Evolutionary conservation across 1,140 invertebrate species (phyloP).

Genomic region (Stratiolaelaps scimitus): DNA sequence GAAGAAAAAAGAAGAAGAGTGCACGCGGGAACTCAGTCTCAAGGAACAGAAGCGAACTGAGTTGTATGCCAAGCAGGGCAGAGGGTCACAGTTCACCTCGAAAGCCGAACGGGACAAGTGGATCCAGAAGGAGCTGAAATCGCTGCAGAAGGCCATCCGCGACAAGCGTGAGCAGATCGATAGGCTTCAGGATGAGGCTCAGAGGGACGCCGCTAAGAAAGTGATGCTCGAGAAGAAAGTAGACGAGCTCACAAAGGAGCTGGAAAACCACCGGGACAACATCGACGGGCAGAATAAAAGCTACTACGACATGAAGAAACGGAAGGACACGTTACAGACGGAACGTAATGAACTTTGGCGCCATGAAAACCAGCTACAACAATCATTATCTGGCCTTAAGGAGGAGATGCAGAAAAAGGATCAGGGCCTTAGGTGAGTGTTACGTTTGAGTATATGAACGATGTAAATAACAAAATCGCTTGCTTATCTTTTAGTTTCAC

Average conservation of each 20-base stretch:
- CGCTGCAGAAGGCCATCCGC: slow-evolving; percentile 44
- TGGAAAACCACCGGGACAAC: slow-evolving; percentile 69
- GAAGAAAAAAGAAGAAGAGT: slow-evolving; percentile 75
- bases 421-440: slow-evolving; percentile 63
- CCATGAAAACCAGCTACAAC: slow-evolving; percentile 84
- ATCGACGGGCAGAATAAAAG: slow-evolving; percentile 92
- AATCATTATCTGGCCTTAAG: slow-evolving; percentile 74
- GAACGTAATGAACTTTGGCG: slow-evolving; percentile 84
- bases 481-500: no score
- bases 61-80: slow-evolving; percentile 93
- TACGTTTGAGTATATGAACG: no score
- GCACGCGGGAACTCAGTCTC: slow-evolving; percentile 56
- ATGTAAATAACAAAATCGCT: no score
- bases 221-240: slow-evolving; percentile 68
- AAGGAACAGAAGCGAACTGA: slow-evolving; percentile 98
- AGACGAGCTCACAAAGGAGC: slow-evolving; percentile 68
- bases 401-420: slow-evolving; percentile 92
- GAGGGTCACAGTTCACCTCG: slow-evolving; percentile 90
- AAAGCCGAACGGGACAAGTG: slow-evolving; percentile 89
- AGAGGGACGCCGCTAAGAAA: slow-evolving; percentile 68
- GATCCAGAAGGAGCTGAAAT: slow-evolving; percentile 88
- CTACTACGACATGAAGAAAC: slow-evolving; percentile 88
- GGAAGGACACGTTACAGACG: slow-evolving; percentile 81
- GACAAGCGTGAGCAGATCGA: slow-evolving; percentile 53
- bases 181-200: slow-evolving; percentile 70